Conservation (phyloP, 2,888 invertebrate genomes). For the Leucophora obtusa region DNA sequence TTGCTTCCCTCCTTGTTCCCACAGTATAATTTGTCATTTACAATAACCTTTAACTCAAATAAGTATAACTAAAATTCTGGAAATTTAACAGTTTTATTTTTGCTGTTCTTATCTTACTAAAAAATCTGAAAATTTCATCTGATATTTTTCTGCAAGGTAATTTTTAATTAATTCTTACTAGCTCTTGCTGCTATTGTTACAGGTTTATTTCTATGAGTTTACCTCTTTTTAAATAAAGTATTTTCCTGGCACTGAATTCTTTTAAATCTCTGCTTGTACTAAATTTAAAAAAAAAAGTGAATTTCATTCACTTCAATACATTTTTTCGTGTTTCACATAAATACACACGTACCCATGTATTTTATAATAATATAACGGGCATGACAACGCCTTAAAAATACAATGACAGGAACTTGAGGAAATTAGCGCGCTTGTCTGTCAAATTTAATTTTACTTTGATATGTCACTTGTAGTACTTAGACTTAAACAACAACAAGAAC, state of each 20-base stretch:
- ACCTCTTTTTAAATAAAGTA: no score
- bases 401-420: constrained; percentile 67
- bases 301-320: constrained; percentile 21
- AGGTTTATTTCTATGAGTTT: no score
- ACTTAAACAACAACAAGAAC: constrained; percentile 32
- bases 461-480: constrained; percentile 70
- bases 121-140: no score
- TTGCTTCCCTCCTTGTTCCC: no score
- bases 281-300: constrained; percentile 8
- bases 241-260: background rate
- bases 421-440: constrained; percentile 79
- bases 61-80: no score
- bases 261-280: background rate
- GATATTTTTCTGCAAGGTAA: no score
- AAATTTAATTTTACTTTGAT: constrained; percentile 78
- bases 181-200: no score
- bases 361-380: constrained; percentile 39
- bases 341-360: background rate
- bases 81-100: no score
- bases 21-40: no score
- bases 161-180: no score
- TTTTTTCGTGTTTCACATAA: constrained; percentile 24
- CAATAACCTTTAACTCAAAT: no score
- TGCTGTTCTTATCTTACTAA: no score
- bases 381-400: constrained; percentile 70